Base-by-base conservation (phyloP, 2,113 vertebrate genomes). In the Hepsetus odoe region DNA sequence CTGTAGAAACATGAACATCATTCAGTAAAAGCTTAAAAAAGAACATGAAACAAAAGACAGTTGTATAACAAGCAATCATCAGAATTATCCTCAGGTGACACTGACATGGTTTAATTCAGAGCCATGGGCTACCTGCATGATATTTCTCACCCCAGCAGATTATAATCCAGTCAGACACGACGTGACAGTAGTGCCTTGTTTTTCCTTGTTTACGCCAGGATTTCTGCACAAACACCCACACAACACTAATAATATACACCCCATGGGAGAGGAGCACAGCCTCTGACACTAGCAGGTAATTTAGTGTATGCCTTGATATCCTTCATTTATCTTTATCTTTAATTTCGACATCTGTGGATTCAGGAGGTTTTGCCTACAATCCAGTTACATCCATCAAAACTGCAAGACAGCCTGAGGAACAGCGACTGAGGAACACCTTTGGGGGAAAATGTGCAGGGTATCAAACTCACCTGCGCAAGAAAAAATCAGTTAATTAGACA, bases 231-330 rank as follows among this genome's bases (percentile, higher is more conserved):
- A 83, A 79, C 77, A 33, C 82, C 78, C 82, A 80, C 79, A 30
- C 69, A 77, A 28, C 62, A 64, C 81, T 80, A 76, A 83, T 80
- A 83, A 83, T 72, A 83, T 46, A 42, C 73, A 64, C 79, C 74
- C 42, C 18, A 68, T 42, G 32, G 55, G 22, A 35, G 51, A 55
- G 44, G 69, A 74, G 46, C 55, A 49, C 51, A 83, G 46, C 74
- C 64, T 77, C 74, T 83, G 73, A 83, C 77, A 73, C 73, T 33
- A 80, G 68, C 42, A 65, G 72, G 32, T 71, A 65, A 77, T 64
- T 40, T 75, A 56, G 42, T 12, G 5, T 28, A 71, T 32, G 16
- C 38, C 51, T n/a, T 75, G 18, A 66, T 58, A 65, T n/a, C n/a
- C n/a, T n/a, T n/a, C n/a, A n/a, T n/a, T n/a, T n/a, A n/a, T n/a